Base-by-base conservation (phyloP, 1,140 invertebrate genomes). In the Kradibia gibbosae region DNA sequence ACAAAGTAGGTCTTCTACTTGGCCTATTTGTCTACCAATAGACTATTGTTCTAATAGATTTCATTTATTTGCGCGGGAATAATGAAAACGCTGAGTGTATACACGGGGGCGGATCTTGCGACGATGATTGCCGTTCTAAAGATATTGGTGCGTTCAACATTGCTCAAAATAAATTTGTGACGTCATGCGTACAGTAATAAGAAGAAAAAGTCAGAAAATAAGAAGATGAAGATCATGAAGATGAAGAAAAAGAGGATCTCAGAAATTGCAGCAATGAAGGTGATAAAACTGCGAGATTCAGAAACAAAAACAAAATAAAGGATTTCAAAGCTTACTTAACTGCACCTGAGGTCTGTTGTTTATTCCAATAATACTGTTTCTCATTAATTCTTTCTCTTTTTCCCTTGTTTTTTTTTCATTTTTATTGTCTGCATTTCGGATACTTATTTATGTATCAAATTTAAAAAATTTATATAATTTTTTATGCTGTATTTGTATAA, bases 91-190 rank as follows among this genome's bases (percentile, higher is more conserved):
- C 4, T 65, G 15, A 11, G 60, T 65, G 28, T 36, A 65, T 65
- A 36, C 17, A 36, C 10, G 7, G 31, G 17, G 31, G 17, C 28
- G 31, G 31, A 65, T 65, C 45, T 50, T 45, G 72, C 50, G 45
- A 72, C 70, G 45, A 13, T 76, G 79, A 85, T 82, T 83, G 81
- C 81, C 70, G 71, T 82, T 89, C 88, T 90, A 90, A 90, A 89
- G 88, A 89, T 90, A 90, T 88, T 88, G 86, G 84, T 90, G 87
- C 88, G 87, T 89, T 87, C 84, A 87, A 85, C 78, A 67, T 42
- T 11, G 86, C 86, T 87, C 83, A 86, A 84, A 90, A 90, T 90
- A 90, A 88, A 87, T 86, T 83, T 73, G 80, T 88, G 86, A 88
- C 87, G 87, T 90, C 85, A 86, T 80, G 65, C 73, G 62, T 78